Evolutionary conservation across 1,140 invertebrate genomes (phyloP), one percentile per base, ranked within the genome.

Genomic region (Drosophila watanabei): DNA sequence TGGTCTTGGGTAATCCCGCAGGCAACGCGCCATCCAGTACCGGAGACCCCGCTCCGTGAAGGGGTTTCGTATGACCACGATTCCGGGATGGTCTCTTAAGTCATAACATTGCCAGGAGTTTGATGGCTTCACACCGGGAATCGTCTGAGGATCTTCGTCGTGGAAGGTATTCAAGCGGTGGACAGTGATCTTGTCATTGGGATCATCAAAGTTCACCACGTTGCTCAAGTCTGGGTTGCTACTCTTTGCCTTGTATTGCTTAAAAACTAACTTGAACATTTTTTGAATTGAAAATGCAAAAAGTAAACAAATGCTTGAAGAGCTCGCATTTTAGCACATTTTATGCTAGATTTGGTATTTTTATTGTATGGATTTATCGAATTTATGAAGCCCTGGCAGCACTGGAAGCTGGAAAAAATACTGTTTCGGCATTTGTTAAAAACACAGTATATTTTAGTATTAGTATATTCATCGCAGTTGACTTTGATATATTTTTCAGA

Each of bases 1-100:
- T 66, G 95, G 95, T 45, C 92, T 94, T 0, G 97, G 95, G 93
- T 97, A 98, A 70, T 97, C 95, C 81, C 95, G 94, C 20, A 99
- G 92, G 94, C 97, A 97, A 93, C 96, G 95, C 51, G 95, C 93
- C 16, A 97, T 96, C 98, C 98, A 99, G 93, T 96, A 96, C 62
- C 95, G 95, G 93, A 98, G 97, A 1, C 97, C 97, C 51, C 94
- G 76, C 24, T 84, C 49, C 35, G 96, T 96, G 93, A 99, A 98
- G 51, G 98, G 97, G 94, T 98, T 98, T 81, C 94, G 94, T 56
- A 99, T 97, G 49, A 97, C 95, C 80, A 98, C 94, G 33, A 98
- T 94, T 16, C 97, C 96, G 57, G 96, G 95, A 82, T 95, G 94
- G 61, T 93, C 80, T 30, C 79, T 57, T 13, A 96, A 93, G 72